A percentile compares a stretch with the other conserved stretches of the same genome.
These are phyloP conservation scores for Bombus ignitus DNA, from an alignment of 1,140 invertebrate species.

Conservation along the genomic window DNA sequence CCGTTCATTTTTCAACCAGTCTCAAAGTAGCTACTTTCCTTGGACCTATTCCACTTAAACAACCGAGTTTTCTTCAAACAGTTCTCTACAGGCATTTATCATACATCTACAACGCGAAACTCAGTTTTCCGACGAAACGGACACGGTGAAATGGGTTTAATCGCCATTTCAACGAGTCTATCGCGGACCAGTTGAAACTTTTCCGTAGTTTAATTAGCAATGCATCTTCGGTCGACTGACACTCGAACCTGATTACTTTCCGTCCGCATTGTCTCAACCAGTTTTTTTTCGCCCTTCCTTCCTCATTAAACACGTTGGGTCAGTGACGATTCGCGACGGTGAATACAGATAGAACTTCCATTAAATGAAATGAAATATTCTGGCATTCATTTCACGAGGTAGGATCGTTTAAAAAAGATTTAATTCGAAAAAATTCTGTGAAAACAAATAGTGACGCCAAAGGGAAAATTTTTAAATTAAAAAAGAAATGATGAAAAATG, in stretches of 20 bases:
- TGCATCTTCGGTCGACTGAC: background rate
- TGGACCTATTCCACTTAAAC: background rate
- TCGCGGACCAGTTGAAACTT: background rate
- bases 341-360: background rate
- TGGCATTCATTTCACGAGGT: background rate
- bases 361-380: background rate
- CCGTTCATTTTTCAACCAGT: constrained; percentile 16
- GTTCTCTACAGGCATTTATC: constrained; percentile 18
- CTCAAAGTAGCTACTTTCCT: background rate
- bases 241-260: background rate
- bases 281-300: background rate
- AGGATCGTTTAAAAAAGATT: too few species aligned
- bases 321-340: background rate
- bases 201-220: constrained; percentile 30
- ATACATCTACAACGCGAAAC: constrained; percentile 1
- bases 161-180: constrained; percentile 2
- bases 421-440: background rate
- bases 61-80: constrained; percentile 24
- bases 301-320: background rate
- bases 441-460: background rate
- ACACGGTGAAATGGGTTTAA: background rate
- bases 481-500: background rate
- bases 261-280: background rate
- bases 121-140: background rate
- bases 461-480: background rate